Conservation (phyloP, 2,113 vertebrate species). For the Corythornis vintsioides region DNA sequence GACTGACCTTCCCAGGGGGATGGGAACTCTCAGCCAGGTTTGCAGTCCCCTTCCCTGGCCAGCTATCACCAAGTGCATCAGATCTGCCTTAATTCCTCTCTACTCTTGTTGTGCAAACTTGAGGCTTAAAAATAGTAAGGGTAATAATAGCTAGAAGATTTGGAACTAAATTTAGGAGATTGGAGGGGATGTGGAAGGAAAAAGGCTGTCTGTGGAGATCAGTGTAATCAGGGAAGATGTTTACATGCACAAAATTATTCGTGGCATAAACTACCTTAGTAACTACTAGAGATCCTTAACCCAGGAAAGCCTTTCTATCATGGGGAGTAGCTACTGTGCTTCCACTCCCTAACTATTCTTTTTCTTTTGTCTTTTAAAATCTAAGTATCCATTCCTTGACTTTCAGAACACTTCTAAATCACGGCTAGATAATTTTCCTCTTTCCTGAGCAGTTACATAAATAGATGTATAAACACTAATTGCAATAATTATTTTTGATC, state of each 20-base stretch:
- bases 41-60: not conserved
- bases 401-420: not conserved
- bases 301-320: not conserved
- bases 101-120: not conserved
- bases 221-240: not conserved
- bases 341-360: not conserved
- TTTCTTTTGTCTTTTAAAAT: not conserved
- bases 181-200: not conserved
- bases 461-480: slow-evolving; percentile 32
- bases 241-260: not conserved
- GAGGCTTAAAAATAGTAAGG: slow-evolving; percentile 4
- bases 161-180: not conserved
- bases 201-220: not conserved
- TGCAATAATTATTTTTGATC: slow-evolving; percentile 24
- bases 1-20: not conserved
- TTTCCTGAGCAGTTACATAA: slow-evolving; percentile 52
- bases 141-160: slow-evolving; percentile 5
- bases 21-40: not conserved
- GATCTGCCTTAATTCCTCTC: not conserved
- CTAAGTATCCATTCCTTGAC: not conserved
- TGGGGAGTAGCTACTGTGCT: not conserved
- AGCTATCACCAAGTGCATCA: not conserved
- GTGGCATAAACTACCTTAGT: not conserved
- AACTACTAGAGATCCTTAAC: not conserved
- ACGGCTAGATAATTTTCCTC: not conserved